Evolutionary conservation across 2,797 vertebrate genomes (phyloP), one percentile per base, ranked within the genome.

Genomic region (Notolabrus celidotus): DNA sequence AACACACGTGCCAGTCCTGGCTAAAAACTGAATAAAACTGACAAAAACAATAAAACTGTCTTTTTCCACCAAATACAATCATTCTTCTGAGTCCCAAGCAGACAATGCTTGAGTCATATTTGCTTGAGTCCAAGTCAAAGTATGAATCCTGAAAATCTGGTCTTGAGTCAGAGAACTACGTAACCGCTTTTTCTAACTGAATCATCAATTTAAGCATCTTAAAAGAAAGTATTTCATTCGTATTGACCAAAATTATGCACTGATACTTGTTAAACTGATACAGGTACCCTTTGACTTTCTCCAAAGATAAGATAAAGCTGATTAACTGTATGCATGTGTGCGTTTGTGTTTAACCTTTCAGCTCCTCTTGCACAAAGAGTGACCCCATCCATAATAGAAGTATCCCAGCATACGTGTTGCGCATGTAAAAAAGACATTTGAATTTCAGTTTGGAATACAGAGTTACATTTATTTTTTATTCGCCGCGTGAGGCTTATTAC

Each of bases 361-460:
- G 39, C 62, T 76, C 54, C 52, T 65, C 56, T 6, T 46, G 51
- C 68, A 46, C 54, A 74, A 67, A 78, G 53, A 56, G 1, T 74
- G 84, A 77, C 73, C 67, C 52, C 46, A 78, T 77, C 34, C 36
- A 83, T 82, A 71, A 86, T 69, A 72, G 46, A 76, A 64, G 49
- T 8, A 42, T 47, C 29, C 9, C 3, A 1, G 71, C 41, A 56
- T 59, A 55, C 16, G 68, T 75, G 49, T 46, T 54, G 22, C 27
- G 55, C 70, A 78, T 80, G 56, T 39, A 49, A 86, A 80, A 31
- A 11, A 63, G 45, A 23, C 10, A 49, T 54, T 52, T 64, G 12
- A 67, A 47, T 71, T 77, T 71, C 0, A 72, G 29, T 34, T 65
- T 43, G 58, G 16, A 71, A 38, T 50, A 22, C 15, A 29, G 50